Percentiles rank a stretch among this genome's conserved stretches.
Conservation (phyloP, 2,797 vertebrate species). For the Gallinago stenura region DNA sequence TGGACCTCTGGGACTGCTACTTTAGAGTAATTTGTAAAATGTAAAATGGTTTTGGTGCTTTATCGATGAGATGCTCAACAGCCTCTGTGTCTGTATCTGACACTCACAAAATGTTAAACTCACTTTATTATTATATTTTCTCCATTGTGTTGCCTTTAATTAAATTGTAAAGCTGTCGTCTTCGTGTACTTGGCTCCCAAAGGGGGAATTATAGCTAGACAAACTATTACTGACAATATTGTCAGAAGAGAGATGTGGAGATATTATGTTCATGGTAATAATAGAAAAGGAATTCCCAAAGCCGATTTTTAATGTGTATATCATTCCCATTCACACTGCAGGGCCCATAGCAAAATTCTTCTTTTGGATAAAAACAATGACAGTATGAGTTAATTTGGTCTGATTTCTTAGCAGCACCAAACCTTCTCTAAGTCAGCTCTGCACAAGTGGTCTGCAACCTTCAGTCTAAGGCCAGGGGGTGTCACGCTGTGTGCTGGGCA, state of each 20-base stretch:
- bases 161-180: constrained; percentile 69
- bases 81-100: background rate
- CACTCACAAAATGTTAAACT: background rate
- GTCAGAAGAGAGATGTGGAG: constrained; percentile 65
- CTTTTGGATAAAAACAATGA: background rate
- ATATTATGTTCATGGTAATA: constrained; percentile 63
- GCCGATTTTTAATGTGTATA: constrained; percentile 41
- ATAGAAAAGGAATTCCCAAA: constrained; percentile 68
- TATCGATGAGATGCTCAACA: background rate
- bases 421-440: background rate
- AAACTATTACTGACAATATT: constrained; percentile 75
- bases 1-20: background rate
- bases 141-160: constrained; percentile 69
- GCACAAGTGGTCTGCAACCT: background rate
- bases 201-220: constrained; percentile 68
- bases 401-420: background rate
- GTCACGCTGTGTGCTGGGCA: accelerated
- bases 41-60: background rate
- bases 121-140: constrained; percentile 52
- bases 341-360: constrained; percentile 7
- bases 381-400: background rate
- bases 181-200: constrained; percentile 58
- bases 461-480: background rate
- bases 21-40: background rate
- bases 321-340: constrained; percentile 53